A percentile compares a stretch with the other conserved stretches of the same genome.
Conservation (phyloP, 2,797 vertebrate species). For the Poecilia velifera region DNA sequence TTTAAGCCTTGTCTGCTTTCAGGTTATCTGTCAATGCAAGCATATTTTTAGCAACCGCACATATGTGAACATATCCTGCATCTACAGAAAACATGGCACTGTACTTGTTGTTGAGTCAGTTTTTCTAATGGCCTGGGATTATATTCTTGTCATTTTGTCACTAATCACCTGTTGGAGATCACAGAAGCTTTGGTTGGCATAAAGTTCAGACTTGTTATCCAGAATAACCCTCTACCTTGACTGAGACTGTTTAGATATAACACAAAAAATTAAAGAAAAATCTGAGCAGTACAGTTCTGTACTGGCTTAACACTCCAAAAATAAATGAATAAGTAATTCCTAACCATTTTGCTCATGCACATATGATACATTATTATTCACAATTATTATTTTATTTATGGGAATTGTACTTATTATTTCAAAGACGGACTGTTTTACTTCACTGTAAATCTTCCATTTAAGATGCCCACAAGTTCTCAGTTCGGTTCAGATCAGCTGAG, state of each 20-base stretch:
- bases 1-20: conserved; percentile 9
- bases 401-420: not conserved
- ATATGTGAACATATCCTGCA: not conserved
- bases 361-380: not conserved
- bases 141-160: not conserved
- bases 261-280: conserved; percentile 38
- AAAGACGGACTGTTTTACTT: too few species aligned
- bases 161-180: not conserved
- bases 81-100: not conserved
- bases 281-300: not conserved
- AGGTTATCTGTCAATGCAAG: not conserved
- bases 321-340: not conserved
- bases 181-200: conserved; percentile 51
- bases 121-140: not conserved
- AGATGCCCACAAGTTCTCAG: too few species aligned
- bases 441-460: too few species aligned
- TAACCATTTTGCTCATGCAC: not conserved
- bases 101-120: not conserved
- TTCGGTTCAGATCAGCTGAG: too few species aligned
- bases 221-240: conserved; percentile 41
- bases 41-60: not conserved
- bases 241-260: conserved; percentile 43
- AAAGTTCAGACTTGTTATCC: conserved; percentile 59
- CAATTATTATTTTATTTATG: not conserved
- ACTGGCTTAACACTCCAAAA: not conserved